Conservation (phyloP, 1,140 invertebrate genomes). For the Drosophila sproati region DNA sequence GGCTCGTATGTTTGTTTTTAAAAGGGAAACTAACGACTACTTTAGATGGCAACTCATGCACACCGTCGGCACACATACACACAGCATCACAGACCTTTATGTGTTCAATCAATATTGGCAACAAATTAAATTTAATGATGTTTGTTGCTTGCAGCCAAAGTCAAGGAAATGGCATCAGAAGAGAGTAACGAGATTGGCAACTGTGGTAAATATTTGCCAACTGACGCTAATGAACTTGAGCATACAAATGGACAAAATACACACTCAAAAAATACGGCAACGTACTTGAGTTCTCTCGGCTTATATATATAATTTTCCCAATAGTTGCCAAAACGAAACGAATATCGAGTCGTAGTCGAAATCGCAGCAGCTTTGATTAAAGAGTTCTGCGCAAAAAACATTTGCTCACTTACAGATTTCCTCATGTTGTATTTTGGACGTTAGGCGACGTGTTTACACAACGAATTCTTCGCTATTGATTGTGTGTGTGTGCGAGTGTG, state of each 20-base stretch:
- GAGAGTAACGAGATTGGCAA: conserved; percentile 56
- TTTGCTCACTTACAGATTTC: conserved; percentile 45
- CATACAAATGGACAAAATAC: conserved; percentile 65
- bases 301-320: conserved; percentile 44
- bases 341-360: conserved; percentile 20
- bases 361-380: conserved; percentile 57
- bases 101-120: conserved; percentile 75
- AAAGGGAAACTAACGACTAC: too few relatives aligned
- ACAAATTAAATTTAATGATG: conserved; percentile 80
- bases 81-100: conserved; percentile 16
- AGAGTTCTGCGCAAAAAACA: conserved; percentile 48
- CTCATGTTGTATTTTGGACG: conserved; percentile 26
- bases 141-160: conserved; percentile 64
- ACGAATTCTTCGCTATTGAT: conserved; percentile 70
- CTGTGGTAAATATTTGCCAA: conserved; percentile 72
- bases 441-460: conserved; percentile 62
- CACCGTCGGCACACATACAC: background rate
- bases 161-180: conserved; percentile 36
- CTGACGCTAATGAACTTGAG: conserved; percentile 78
- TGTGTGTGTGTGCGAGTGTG: conserved; percentile 40
- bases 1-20: too few relatives aligned
- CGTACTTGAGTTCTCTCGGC: background rate
- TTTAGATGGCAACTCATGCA: background rate
- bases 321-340: conserved; percentile 29
- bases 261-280: background rate